Percentiles rank a stretch among this genome's conserved stretches.
Evolutionary conservation across 2,797 vertebrate genomes (phyloP).

Genomic region (Cryptoprocta ferox): DNA sequence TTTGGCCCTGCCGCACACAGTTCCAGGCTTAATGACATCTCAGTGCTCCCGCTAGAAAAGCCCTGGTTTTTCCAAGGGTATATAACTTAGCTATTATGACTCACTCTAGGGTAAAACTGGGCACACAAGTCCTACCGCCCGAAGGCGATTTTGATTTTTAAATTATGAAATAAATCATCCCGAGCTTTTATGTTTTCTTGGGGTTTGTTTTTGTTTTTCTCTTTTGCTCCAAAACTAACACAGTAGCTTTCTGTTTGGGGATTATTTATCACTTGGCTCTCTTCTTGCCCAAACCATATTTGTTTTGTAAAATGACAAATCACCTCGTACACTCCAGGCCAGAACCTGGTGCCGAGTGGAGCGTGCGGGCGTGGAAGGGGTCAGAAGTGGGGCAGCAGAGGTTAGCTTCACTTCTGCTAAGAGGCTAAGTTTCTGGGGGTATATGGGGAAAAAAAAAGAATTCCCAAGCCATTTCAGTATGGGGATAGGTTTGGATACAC

Average conservation of each 20-base stretch:
- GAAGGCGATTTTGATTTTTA: conserved; percentile 80
- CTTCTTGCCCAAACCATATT: conserved; percentile 51
- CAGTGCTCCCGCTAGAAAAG: conserved; percentile 58
- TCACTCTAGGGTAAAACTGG: conserved; percentile 69
- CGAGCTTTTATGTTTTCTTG: conserved; percentile 72
- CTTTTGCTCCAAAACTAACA: conserved; percentile 63
- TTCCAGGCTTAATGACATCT: conserved; percentile 47
- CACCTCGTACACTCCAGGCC: background rate
- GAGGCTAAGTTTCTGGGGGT: background rate
- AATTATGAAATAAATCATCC: conserved; percentile 79
- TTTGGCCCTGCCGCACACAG: background rate
- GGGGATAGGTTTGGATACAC: background rate
- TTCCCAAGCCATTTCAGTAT: rapidly evolving
- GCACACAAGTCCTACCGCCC: conserved; percentile 74
- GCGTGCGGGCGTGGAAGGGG: background rate
- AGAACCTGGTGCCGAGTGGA: background rate
- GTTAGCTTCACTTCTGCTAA: background rate
- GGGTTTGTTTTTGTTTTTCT: conserved; percentile 70
- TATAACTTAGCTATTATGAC: conserved; percentile 68
- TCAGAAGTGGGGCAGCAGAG: background rate
- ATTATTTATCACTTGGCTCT: conserved; percentile 74
- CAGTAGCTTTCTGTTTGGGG: conserved; percentile 56
- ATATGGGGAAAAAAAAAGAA: background rate
- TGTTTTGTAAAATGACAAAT: conserved; percentile 75
- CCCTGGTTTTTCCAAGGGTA: conserved; percentile 60